These are phyloP conservation scores for Thripadectes ignobilis DNA, from an alignment of 2,797 vertebrate species.

Conservation along the genomic window DNA sequence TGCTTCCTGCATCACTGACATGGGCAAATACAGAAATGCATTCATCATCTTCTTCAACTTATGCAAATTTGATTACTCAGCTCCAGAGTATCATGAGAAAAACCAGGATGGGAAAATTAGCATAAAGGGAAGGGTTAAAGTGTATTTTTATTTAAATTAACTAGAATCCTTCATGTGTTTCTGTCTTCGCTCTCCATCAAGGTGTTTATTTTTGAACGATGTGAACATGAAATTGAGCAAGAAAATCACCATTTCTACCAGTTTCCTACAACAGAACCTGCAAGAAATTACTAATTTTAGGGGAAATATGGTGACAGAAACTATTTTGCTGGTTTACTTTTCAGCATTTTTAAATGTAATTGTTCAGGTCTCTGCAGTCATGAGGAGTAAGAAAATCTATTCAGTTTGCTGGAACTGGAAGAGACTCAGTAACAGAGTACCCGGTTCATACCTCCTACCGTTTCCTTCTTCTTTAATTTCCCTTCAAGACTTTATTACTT, in stretches of 20 bases:
- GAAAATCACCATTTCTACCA: background rate
- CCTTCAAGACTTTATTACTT: conserved; percentile 50
- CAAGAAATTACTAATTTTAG: background rate
- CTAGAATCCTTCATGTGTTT: background rate
- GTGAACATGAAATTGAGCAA: background rate
- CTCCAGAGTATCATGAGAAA: background rate
- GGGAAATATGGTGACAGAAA: background rate
- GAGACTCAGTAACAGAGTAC: background rate
- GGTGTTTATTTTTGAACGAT: conserved; percentile 25
- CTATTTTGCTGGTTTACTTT: background rate
- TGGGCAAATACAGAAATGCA: background rate
- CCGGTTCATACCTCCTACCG: conserved; percentile 27
- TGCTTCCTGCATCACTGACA: background rate
- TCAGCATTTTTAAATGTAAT: conserved; percentile 8
- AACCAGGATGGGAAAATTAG: background rate
- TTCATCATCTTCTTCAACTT: conserved; percentile 26
- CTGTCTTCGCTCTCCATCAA: background rate
- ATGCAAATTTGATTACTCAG: conserved; percentile 40
- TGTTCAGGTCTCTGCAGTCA: background rate
- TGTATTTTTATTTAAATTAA: conserved; percentile 50
- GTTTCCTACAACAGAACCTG: background rate
- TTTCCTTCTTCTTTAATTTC: conserved; percentile 41
- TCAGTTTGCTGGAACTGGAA: conserved; percentile 8
- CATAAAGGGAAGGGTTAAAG: background rate
- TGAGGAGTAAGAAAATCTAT: background rate